These are phyloP conservation scores for Tiliacea citrago DNA, from an alignment of 2,888 invertebrate species.

Conservation along the genomic window DNA sequence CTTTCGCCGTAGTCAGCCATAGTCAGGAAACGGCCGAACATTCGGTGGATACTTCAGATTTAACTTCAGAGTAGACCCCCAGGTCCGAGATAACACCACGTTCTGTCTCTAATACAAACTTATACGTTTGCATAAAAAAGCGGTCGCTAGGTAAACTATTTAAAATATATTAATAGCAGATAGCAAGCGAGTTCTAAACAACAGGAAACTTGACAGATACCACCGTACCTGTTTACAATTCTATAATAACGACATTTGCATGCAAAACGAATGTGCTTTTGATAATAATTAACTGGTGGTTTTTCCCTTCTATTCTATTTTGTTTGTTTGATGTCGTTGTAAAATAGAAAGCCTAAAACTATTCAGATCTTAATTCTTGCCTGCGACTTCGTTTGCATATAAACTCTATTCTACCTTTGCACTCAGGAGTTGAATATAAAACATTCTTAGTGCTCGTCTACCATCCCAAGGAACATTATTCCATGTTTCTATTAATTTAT, in stretches of 20 bases:
- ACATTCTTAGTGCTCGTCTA: no score
- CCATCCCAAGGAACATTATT: no score
- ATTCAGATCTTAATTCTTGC: neutral
- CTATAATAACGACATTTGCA: constrained; percentile 47
- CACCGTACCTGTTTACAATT: constrained; percentile 50
- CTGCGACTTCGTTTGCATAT: no score
- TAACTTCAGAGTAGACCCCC: no score
- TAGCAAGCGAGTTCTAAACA: constrained; percentile 47
- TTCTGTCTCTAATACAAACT: constrained; percentile 8
- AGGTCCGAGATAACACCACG: constrained; percentile 19
- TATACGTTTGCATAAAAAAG: constrained; percentile 3
- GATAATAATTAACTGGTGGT: constrained; percentile 39
- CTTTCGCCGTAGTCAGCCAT: no score
- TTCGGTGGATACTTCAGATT: no score
- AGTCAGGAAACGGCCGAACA: no score
- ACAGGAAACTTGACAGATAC: constrained; percentile 64
- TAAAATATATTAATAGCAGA: constrained; percentile 41
- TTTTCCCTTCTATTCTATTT: constrained; percentile 34
- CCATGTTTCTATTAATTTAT: no score
- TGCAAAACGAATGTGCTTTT: constrained; percentile 54
- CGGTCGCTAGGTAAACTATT: constrained; percentile 41
- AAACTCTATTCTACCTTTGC: no score
- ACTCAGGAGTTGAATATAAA: no score
- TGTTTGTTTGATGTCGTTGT: constrained; percentile 5
- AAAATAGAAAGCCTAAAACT: constrained; percentile 30